Conservation (phyloP, 1,140 invertebrate genomes). For the Cecropterus lyciades region DNA sequence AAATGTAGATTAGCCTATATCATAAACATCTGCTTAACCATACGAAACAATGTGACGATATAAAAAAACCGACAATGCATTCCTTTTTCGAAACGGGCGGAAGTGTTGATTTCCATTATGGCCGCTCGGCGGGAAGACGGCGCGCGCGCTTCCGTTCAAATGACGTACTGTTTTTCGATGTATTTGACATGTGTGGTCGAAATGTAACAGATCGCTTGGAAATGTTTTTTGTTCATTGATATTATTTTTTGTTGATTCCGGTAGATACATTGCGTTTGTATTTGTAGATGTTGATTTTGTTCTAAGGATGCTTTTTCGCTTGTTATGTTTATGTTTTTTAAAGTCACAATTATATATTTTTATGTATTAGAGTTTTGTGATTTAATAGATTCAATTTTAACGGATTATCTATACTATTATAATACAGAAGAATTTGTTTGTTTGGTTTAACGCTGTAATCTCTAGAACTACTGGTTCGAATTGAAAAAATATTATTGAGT, state of each 20-base stretch:
- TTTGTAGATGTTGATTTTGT: not conserved
- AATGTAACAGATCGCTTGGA: not conserved
- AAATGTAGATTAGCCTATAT: constrained; percentile 22
- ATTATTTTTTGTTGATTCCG: not conserved
- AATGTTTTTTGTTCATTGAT: not conserved
- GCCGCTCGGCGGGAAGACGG: constrained; percentile 68
- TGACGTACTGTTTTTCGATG: constrained; percentile 41
- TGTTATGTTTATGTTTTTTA: no score
- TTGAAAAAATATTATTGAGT: no score
- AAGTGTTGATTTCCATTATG: constrained; percentile 78
- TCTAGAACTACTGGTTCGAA: no score
- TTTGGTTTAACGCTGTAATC: no score
- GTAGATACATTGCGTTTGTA: not conserved
- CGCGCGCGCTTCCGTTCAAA: constrained; percentile 57
- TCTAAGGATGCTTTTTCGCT: no score
- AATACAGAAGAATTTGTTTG: no score
- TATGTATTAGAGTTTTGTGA: no score
- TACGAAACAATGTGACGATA: constrained; percentile 46
- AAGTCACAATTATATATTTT: no score
- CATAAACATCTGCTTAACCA: constrained; percentile 36
- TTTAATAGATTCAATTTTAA: no score
- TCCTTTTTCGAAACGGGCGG: constrained; percentile 68
- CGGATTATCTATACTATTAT: no score
- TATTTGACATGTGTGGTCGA: constrained; percentile 30
- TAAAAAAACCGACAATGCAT: constrained; percentile 60